A percentile compares a stretch with the other conserved stretches of the same genome.
Evolutionary conservation across 2,113 vertebrate genomes (phyloP).

Genomic region (Alligator sinensis): DNA sequence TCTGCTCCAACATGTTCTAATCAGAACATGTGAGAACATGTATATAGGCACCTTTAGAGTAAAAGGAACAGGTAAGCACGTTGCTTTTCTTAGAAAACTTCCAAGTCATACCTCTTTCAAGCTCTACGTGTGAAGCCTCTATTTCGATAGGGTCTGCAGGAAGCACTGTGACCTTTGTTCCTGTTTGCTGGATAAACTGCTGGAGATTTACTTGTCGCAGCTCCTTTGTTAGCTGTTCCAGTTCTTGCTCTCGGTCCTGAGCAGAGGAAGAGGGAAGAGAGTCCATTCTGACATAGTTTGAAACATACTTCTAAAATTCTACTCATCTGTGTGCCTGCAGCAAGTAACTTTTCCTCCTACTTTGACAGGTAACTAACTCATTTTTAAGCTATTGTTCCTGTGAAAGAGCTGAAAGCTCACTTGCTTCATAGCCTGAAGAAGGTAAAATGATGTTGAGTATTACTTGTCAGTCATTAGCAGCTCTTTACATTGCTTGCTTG

Average conservation of each 20-base stretch:
- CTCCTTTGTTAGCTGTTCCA: conserved; percentile 97
- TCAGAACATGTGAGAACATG: too few species aligned
- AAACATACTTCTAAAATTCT: neutral
- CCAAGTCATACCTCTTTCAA: conserved; percentile 78
- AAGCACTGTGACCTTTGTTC: conserved; percentile 95
- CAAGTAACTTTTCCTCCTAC: neutral
- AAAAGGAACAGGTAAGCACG: fast-evolving
- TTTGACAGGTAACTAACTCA: neutral
- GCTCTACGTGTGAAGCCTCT: conserved; percentile 77
- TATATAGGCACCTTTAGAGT: neutral
- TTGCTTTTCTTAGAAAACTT: neutral
- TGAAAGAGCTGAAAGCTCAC: neutral
- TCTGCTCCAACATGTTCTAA: too few species aligned
- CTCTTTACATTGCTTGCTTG: neutral
- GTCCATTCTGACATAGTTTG: neutral
- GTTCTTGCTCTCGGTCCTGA: conserved; percentile 95
- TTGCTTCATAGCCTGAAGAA: neutral
- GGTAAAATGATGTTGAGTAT: neutral
- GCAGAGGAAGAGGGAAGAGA: neutral
- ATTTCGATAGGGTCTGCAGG: conserved; percentile 90
- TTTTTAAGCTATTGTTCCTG: neutral
- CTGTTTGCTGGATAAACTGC: conserved; percentile 97
- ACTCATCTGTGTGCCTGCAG: neutral
- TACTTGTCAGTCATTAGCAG: neutral
- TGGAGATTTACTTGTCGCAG: conserved; percentile 97